Base-by-base conservation (phyloP, 2,113 vertebrate genomes). In the Mastomys coucha region DNA sequence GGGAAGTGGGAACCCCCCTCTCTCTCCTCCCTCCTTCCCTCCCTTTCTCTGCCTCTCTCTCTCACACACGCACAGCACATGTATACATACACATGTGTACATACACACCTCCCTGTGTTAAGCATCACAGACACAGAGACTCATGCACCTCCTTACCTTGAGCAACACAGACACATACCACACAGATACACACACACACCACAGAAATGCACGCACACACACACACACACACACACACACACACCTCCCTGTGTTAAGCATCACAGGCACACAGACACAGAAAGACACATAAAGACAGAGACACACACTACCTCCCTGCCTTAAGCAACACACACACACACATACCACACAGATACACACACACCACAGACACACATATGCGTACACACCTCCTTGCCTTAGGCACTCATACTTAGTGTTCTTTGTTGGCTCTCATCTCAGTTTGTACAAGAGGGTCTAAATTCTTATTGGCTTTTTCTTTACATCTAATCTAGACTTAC, bases 361-460 rank as follows among this genome's bases (percentile, higher is more conserved):
- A 70, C 1, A 5, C 60, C 33, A 70, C 1, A 5, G 22, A 13
- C 65, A 31, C 11, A 3, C 72, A 75, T 2, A 22, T 19, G 22
- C 7, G 39, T 22, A n/a, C 51, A n/a, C 19, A 6, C 36, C 5
- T 39, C n/a, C 19, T 22, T 58, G 56, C 36, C 56, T 31, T 67
- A 33, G 42, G 26, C 2, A 28, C 26, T 45, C 39, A 65, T 19
- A 17, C 28, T 24, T 33, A 14, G 39, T 12, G 1, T 97, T 91
- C 53, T 97, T 90, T 85, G 69, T 91, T 89, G 84, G n/a, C 56
- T 90, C 90, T 75, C 60, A 45, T 24, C 73, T 91, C 73, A 49
- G 22, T 60, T 36, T 89, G 7, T 81, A 70, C 2, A 60, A 91
- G 69, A 58, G 75, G 31, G 0, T 63, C 70, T 49, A 17, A 0